Percentiles rank a stretch among this genome's conserved stretches.
Evolutionary conservation across 2,113 vertebrate species (phyloP).

Genomic region (Sinocyclocheilus rhinocerous): DNA sequence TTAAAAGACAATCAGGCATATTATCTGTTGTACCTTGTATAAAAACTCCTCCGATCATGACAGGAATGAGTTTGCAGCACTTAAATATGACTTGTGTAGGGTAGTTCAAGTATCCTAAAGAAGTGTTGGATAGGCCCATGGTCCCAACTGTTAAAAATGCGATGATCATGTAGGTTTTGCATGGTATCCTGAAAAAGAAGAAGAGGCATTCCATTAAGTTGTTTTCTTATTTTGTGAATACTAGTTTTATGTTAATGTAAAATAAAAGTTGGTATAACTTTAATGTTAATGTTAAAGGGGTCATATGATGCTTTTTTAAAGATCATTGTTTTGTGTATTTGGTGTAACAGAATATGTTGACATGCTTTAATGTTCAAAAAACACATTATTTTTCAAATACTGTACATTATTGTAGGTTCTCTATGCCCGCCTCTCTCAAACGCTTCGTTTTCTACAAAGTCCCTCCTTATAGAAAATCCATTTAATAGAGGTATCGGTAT

Average conservation of each 20-base stretch:
- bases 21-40: constrained; percentile 88
- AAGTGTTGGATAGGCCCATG: constrained; percentile 98
- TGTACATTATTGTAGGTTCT: no score
- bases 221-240: background rate
- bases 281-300: background rate
- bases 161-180: constrained; percentile 98
- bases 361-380: no score
- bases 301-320: no score
- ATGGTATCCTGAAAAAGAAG: constrained; percentile 86
- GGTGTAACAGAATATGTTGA: no score
- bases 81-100: constrained; percentile 99
- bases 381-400: no score
- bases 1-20: background rate
- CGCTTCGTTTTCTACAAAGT: no score
- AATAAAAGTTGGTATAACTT: background rate
- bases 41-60: constrained; percentile 98
- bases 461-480: background rate
- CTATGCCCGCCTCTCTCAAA: no score
- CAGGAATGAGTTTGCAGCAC: constrained; percentile 99
- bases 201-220: background rate
- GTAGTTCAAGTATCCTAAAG: constrained; percentile 98
- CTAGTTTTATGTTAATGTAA: background rate
- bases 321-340: no score
- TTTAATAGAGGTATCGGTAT: background rate
- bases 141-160: constrained; percentile 98